phyloP scores from a whole-genome alignment of 2,888 invertebrate species.

The Apamea crenata region DNA sequence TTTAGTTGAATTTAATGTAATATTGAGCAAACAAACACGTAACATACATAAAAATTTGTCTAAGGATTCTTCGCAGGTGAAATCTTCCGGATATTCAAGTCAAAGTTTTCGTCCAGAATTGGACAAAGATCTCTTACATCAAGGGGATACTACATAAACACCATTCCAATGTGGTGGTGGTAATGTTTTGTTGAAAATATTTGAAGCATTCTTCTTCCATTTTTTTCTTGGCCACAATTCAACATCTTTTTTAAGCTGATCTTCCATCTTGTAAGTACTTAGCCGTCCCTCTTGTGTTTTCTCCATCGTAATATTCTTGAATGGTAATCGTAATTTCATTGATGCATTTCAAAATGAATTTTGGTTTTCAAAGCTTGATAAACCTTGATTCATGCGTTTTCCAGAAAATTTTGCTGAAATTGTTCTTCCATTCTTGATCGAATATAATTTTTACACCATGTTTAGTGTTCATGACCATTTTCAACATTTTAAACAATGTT shows the following conservation, averaged over 20 bases:
- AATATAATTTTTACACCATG: background rate
- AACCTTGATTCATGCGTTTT: background rate
- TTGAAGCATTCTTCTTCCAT: background rate
- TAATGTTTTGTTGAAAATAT: background rate
- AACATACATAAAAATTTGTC: constrained; percentile 10
- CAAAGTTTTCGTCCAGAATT: background rate
- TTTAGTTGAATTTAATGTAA: background rate
- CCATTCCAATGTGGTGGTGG: background rate
- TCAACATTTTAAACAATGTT: background rate
- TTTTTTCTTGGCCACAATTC: background rate
- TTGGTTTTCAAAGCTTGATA: background rate
- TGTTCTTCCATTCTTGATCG: background rate
- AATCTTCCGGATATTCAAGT: constrained; percentile 21
- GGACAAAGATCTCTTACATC: background rate
- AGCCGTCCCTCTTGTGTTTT: background rate
- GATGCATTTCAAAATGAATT: background rate
- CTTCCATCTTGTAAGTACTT: background rate
- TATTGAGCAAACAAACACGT: constrained; percentile 12
- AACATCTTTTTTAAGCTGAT: background rate
- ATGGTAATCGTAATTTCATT: too few relatives aligned
- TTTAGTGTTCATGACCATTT: background rate
- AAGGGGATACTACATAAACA: background rate
- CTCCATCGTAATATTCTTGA: background rate
- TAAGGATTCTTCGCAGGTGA: constrained; percentile 10
- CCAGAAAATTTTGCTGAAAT: background rate